Base-by-base conservation (phyloP, 64 coral and sea anemone genomes). In the Platygyra sinensis region DNA sequence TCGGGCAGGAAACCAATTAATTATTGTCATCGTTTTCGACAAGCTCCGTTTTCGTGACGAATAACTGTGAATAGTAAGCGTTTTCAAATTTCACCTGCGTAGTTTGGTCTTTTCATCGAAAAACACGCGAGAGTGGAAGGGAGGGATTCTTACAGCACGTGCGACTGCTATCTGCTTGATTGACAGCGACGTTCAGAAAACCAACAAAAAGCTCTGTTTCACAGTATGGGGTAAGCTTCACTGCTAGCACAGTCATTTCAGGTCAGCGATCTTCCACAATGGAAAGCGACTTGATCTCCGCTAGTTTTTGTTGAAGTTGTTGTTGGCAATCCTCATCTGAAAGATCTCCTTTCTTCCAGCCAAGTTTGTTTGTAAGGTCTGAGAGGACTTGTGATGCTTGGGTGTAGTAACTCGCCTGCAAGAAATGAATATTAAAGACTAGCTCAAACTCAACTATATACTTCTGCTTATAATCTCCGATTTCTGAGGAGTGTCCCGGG, bases 241-340 rank as follows among this genome's bases (percentile, higher is more conserved):
- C 22, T 11, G 24, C 25, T 69, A n/a, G 65, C 65, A 25, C 4
- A 69, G 22, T 69, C 20, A 25, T 69, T 8, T n/a, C 39, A 61
- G 30, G 16, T 85, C 62, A 89, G 22, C 50, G 80, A 83, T 96
- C 94, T 72, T 96, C 94, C 76, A 91, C 92, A 20, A 96, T 96
- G 0, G 94, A 96, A 14, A 96, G 87, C 52, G 79, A 75, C 54
- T 89, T 96, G 46, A 96, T 80, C 50, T 96, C 94, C 31, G 87
- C 88, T 36, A 96, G 75, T 65, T 89, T 96, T 73, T 93, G 90
- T 30, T 93, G 74, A 27, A 96, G 80, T 29, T 88, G 94, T 60
- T 81, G 60, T 36, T 96, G 75, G 20, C 92, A 86, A 71, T 96
- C 86, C 61, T 92, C 94, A 55, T 75, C 74, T 10, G 84, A 92